Percentiles rank a stretch among this genome's conserved stretches.
phyloP scores from a whole-genome alignment of 1,140 invertebrate species.

The Lysiphlebus fabarum region DNA sequence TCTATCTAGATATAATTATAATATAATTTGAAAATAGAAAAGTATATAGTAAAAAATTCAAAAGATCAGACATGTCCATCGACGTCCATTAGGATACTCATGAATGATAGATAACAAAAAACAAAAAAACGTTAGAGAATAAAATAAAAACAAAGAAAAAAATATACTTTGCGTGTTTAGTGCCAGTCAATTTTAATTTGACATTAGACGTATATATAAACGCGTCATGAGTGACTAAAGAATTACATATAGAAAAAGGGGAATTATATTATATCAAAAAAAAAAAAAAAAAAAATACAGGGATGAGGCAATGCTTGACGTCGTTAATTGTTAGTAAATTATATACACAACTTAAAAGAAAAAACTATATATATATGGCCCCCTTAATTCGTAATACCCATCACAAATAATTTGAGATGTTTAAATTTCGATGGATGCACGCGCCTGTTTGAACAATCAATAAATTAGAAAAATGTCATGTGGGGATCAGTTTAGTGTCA shows the following conservation, averaged over 20 bases:
- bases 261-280: too few species aligned
- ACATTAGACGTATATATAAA: constrained; percentile 26
- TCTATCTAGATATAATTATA: background rate
- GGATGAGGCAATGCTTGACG: constrained; percentile 1
- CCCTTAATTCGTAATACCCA: too few species aligned
- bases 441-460: constrained; percentile 32
- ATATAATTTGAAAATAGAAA: background rate
- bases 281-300: too few species aligned
- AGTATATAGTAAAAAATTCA: constrained; percentile 2
- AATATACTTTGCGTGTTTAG: constrained; percentile 16
- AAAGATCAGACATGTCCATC: constrained; percentile 13
- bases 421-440: constrained; percentile 41
- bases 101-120: constrained; percentile 6
- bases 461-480: constrained; percentile 35
- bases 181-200: constrained; percentile 27
- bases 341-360: constrained; percentile 13
- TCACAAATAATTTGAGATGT: constrained; percentile 28
- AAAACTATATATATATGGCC: too few species aligned
- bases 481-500: constrained; percentile 3
- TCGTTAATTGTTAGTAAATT: constrained; percentile 27
- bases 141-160: constrained; percentile 1
- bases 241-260: background rate
- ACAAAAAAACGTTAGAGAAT: background rate
- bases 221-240: constrained; percentile 11
- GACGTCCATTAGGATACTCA: constrained; percentile 6